phyloP scores from a whole-genome alignment of 1,140 invertebrate genomes.

The Drosophila paulistorum region DNA sequence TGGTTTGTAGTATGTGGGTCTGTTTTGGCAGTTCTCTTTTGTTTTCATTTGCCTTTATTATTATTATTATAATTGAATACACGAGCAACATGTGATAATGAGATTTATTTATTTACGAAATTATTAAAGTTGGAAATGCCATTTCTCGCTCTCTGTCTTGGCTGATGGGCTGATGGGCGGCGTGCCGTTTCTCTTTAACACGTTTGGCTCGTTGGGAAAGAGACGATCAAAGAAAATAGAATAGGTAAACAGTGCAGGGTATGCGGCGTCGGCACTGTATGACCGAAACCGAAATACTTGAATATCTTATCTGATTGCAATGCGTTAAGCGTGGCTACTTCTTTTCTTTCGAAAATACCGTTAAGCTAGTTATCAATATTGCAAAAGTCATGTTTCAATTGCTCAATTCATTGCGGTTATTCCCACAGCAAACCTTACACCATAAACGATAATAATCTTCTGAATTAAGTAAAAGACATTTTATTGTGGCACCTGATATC shows the following conservation, averaged over 20 bases:
- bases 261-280: too few relatives aligned
- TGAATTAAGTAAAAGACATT: too few relatives aligned
- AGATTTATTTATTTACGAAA: slow-evolving; percentile 77
- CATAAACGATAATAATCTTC: too few relatives aligned
- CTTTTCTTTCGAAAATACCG: too few relatives aligned
- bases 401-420: too few relatives aligned
- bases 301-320: too few relatives aligned
- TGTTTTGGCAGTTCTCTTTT: neutral
- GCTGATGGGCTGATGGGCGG: neutral
- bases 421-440: too few relatives aligned
- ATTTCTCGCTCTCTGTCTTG: neutral
- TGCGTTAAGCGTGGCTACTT: too few relatives aligned
- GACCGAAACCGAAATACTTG: too few relatives aligned
- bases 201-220: neutral
- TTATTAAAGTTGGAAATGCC: slow-evolving; percentile 32
- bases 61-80: slow-evolving; percentile 72
- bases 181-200: slow-evolving; percentile 1
- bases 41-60: slow-evolving; percentile 19
- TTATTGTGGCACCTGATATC: too few relatives aligned
- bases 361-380: too few relatives aligned
- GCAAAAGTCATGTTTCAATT: too few relatives aligned
- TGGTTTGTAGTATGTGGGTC: neutral
- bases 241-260: neutral
- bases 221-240: neutral
- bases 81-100: slow-evolving; percentile 77